A percentile compares a stretch with the other conserved stretches of the same genome.
These are phyloP conservation scores for Turdus rufiventris DNA, from an alignment of 2,113 vertebrate genomes.

Conservation along the genomic window DNA sequence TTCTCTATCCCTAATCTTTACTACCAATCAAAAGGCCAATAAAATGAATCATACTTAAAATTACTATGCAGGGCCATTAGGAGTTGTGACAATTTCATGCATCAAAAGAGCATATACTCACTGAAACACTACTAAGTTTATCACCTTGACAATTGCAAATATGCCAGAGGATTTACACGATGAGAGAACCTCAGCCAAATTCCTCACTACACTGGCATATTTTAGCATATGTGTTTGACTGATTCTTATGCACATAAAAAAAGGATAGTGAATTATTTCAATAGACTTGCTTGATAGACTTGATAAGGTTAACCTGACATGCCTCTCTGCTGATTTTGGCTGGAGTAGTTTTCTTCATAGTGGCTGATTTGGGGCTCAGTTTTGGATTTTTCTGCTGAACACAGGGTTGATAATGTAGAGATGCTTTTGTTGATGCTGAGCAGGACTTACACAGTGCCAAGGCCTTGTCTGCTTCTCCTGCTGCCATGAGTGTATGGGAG, in stretches of 20 bases:
- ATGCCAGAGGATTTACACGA: neutral
- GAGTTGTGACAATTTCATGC: neutral
- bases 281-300: neutral
- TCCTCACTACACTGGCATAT: neutral
- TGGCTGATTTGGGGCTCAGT: rapidly evolving
- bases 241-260: neutral
- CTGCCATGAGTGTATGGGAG: neutral
- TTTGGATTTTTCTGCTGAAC: neutral
- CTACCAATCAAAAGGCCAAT: neutral
- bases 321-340: neutral
- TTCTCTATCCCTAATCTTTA: neutral
- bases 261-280: neutral
- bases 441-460: neutral
- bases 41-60: neutral
- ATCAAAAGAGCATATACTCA: neutral
- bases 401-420: rapidly evolving
- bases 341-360: neutral
- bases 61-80: neutral
- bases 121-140: neutral
- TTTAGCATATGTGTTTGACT: neutral
- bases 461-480: neutral
- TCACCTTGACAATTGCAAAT: neutral
- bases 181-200: neutral
- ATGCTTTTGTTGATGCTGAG: neutral
- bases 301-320: neutral